Evolutionary conservation across 2,113 vertebrate species (phyloP).

Genomic region (Xiphophorus maculatus): DNA sequence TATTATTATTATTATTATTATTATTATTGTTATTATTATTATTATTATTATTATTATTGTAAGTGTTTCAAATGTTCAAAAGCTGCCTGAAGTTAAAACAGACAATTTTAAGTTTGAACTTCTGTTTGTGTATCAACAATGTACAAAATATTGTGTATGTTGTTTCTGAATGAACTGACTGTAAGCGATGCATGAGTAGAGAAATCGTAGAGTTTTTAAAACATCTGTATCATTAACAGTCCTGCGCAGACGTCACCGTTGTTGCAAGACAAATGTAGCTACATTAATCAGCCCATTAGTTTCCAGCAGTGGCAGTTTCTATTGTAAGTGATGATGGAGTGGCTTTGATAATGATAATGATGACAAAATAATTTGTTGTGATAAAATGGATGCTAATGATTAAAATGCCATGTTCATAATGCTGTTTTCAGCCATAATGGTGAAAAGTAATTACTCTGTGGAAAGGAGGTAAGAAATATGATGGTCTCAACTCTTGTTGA

Average conservation of each 20-base stretch:
- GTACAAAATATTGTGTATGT: background rate
- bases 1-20: no score
- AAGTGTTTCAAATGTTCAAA: background rate
- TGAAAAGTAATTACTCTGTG: conserved; percentile 16
- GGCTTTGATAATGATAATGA: conserved; percentile 17
- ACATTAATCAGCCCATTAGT: conserved; percentile 1
- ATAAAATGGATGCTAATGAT: conserved; percentile 20
- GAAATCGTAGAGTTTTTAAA: background rate
- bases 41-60: no score
- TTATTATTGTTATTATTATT: no score
- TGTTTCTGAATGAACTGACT: background rate
- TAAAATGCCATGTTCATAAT: conserved; percentile 8
- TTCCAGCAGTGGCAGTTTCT: conserved; percentile 5
- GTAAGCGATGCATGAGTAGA: background rate
- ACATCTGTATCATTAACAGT: background rate
- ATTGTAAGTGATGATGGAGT: background rate
- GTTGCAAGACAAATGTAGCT: background rate
- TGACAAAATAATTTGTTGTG: conserved; percentile 19
- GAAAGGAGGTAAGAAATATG: background rate
- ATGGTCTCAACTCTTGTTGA: background rate
- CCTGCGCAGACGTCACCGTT: background rate
- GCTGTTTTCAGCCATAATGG: conserved; percentile 1
- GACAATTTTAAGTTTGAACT: background rate
- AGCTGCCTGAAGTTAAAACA: background rate
- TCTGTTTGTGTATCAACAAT: background rate